Conservation (phyloP, 2,797 vertebrate species). For the Sebastes goodei region DNA sequence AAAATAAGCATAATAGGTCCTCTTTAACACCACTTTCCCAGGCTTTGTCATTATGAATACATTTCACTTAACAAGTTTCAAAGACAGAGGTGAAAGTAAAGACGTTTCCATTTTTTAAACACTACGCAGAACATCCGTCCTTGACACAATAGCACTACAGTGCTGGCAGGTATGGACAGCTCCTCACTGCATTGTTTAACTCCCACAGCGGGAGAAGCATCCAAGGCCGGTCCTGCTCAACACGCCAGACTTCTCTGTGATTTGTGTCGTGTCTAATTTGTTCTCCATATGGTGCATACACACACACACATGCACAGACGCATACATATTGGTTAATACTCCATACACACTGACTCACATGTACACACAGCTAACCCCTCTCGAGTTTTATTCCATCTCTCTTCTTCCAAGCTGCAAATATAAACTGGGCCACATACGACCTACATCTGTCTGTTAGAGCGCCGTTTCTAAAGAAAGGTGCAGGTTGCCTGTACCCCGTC, state of each 20-base stretch:
- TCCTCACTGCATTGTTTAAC: slow-evolving; percentile 48
- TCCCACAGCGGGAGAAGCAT: slow-evolving; percentile 58
- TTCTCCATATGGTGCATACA: slow-evolving; percentile 66
- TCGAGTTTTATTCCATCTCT: slow-evolving; percentile 31
- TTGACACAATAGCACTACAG: slow-evolving; percentile 29
- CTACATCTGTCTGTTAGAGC: slow-evolving; percentile 13
- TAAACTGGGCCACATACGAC: slow-evolving; percentile 13
- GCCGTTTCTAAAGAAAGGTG: slow-evolving; percentile 11
- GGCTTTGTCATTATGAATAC: neutral
- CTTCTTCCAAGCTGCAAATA: slow-evolving; percentile 14
- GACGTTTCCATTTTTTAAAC: slow-evolving; percentile 10
- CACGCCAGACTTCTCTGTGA: slow-evolving; percentile 56
- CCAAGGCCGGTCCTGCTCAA: slow-evolving; percentile 62
- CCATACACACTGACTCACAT: slow-evolving; percentile 2
- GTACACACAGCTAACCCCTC: slow-evolving; percentile 19
- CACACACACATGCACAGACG: neutral
- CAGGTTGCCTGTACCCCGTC: slow-evolving; percentile 26
- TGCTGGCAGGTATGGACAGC: slow-evolving; percentile 42
- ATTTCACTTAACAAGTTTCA: neutral
- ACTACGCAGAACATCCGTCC: slow-evolving; percentile 29
- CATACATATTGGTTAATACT: neutral
- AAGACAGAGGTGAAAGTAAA: slow-evolving; percentile 9
- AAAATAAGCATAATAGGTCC: no score
- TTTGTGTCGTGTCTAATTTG: slow-evolving; percentile 69
- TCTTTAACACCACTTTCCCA: neutral